phyloP scores from a whole-genome alignment of 1,140 invertebrate genomes.

The Trialeurodes vaporariorum region DNA sequence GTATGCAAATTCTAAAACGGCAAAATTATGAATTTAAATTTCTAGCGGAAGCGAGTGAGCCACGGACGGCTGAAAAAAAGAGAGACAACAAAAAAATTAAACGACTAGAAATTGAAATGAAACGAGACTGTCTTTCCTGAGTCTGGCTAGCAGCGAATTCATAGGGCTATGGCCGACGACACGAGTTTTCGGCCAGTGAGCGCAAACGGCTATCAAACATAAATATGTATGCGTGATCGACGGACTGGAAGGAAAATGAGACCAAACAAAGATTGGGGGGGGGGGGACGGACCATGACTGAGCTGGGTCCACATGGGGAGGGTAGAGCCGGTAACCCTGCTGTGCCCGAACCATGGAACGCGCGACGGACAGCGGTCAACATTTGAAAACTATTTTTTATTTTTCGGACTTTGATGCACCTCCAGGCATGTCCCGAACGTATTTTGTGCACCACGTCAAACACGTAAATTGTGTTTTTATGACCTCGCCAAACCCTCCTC shows the following conservation, averaged over 20 bases:
- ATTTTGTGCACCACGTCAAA: background rate
- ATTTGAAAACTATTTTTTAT: constrained; percentile 1
- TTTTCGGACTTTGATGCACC: background rate
- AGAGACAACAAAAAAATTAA: too few relatives aligned
- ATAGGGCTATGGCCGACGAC: background rate
- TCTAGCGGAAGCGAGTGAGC: too few relatives aligned
- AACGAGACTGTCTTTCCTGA: background rate
- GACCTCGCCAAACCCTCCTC: too few relatives aligned
- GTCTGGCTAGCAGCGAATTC: background rate
- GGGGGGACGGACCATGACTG: background rate
- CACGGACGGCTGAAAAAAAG: too few relatives aligned
- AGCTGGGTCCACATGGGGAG: too few relatives aligned
- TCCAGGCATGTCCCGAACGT: background rate
- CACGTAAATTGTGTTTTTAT: background rate
- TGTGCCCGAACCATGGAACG: too few relatives aligned
- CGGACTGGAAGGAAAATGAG: background rate
- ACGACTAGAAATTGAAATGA: too few relatives aligned
- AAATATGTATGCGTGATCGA: background rate
- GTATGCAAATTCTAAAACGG: too few relatives aligned
- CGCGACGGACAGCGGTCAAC: background rate
- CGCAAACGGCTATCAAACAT: background rate
- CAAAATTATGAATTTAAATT: too few relatives aligned
- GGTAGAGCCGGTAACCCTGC: too few relatives aligned
- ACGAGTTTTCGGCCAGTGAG: background rate
- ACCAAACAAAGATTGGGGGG: background rate